A percentile compares a stretch with the other conserved stretches of the same genome.
These are phyloP conservation scores for Cactoblastis cactorum DNA, from an alignment of 2,888 invertebrate genomes.

Conservation along the genomic window DNA sequence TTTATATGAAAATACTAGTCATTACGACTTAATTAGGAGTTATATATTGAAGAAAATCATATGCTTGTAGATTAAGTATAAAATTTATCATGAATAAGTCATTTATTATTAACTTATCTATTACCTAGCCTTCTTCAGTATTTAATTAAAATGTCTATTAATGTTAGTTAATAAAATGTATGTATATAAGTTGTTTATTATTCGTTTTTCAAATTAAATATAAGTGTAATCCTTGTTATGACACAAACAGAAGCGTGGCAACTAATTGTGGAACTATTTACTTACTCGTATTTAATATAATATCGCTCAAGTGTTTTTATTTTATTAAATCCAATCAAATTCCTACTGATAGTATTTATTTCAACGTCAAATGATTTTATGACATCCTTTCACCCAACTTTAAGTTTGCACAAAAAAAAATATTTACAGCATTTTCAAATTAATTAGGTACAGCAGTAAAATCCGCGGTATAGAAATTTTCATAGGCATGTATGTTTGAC, in stretches of 20 bases:
- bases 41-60: background rate
- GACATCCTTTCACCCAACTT: background rate
- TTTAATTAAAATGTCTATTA: background rate
- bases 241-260: slow-evolving; percentile 15
- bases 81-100: background rate
- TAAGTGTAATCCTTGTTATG: background rate
- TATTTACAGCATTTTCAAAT: too few species aligned
- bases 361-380: background rate
- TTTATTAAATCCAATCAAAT: slow-evolving; percentile 11
- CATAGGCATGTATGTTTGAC: too few species aligned
- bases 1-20: background rate
- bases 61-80: background rate
- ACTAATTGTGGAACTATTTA: slow-evolving; percentile 36
- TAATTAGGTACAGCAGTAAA: too few species aligned
- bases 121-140: background rate
- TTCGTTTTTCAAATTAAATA: background rate
- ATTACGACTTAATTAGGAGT: background rate
- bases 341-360: slow-evolving; percentile 2
- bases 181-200: background rate
- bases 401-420: too few species aligned
- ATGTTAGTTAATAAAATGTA: background rate
- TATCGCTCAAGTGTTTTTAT: slow-evolving; percentile 36
- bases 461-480: too few species aligned
- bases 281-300: too few species aligned
- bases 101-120: background rate